These are phyloP conservation scores for Philopotamus ludificatus DNA, from an alignment of 1,140 invertebrate genomes.

Conservation along the genomic window DNA sequence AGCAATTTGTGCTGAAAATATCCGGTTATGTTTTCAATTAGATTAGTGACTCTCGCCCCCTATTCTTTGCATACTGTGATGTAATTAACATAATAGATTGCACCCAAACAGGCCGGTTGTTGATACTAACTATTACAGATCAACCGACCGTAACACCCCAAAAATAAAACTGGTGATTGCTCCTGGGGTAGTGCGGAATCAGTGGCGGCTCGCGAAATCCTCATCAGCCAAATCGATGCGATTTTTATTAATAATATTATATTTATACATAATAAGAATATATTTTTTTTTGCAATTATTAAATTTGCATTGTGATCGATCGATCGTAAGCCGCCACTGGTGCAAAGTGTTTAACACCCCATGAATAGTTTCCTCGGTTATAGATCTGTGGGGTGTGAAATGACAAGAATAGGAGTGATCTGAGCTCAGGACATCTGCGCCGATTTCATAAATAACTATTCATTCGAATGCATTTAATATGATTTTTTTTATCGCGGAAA, in stretches of 20 bases:
- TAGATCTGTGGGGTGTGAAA: slow-evolving; percentile 22
- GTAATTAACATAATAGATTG: slow-evolving; percentile 33
- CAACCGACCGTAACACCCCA: slow-evolving; percentile 25
- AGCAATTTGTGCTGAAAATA: neutral
- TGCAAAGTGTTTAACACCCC: slow-evolving; percentile 18
- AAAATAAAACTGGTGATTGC: slow-evolving; percentile 25
- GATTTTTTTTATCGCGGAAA: neutral
- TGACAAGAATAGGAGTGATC: slow-evolving; percentile 16
- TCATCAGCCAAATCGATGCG: neutral
- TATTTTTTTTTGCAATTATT: no score
- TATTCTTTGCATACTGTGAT: slow-evolving; percentile 1
- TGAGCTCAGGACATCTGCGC: neutral
- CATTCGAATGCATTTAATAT: neutral
- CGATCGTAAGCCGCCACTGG: slow-evolving; percentile 5
- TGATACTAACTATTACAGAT: slow-evolving; percentile 31
- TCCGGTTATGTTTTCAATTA: slow-evolving; percentile 25
- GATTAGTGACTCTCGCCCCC: slow-evolving; percentile 1
- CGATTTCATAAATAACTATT: neutral
- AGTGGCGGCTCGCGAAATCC: slow-evolving; percentile 7
- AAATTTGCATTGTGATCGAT: no score
- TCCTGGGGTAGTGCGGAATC: neutral
- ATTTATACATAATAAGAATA: neutral
- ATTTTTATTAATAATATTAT: neutral
- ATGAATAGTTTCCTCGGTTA: slow-evolving; percentile 15
- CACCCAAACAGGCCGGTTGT: slow-evolving; percentile 24